phyloP scores from a whole-genome alignment of 2,113 vertebrate genomes.

The Pogona vitticeps region DNA sequence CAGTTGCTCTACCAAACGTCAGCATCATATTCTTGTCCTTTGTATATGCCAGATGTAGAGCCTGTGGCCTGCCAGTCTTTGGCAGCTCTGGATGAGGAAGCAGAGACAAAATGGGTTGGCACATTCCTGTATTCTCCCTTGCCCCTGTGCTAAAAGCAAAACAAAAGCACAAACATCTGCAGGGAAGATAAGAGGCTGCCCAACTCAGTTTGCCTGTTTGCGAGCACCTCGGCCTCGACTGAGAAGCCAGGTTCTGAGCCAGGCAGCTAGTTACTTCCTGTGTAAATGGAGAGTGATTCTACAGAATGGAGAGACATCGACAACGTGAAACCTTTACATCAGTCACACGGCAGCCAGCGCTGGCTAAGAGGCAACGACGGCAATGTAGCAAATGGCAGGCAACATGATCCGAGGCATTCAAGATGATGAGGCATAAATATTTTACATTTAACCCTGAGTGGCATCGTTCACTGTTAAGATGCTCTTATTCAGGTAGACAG shows the following conservation, averaged over 20 bases:
- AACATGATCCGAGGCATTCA: slow-evolving; percentile 31
- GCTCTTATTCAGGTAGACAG: slow-evolving; percentile 21
- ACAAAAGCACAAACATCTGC: slow-evolving; percentile 59
- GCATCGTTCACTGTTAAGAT: not conserved
- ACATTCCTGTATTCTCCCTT: slow-evolving; percentile 39
- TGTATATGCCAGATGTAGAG: not conserved
- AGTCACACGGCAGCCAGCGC: slow-evolving; percentile 25
- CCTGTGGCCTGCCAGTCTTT: slow-evolving; percentile 29
- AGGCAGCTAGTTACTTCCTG: slow-evolving; percentile 28
- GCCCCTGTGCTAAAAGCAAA: not conserved
- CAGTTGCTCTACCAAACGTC: slow-evolving; percentile 10
- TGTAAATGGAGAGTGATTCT: not conserved
- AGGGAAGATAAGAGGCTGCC: slow-evolving; percentile 59
- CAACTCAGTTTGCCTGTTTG: slow-evolving; percentile 35
- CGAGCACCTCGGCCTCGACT: slow-evolving; percentile 23
- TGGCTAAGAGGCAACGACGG: slow-evolving; percentile 4
- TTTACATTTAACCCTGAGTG: slow-evolving; percentile 19
- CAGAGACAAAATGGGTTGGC: slow-evolving; percentile 38
- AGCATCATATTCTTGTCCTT: not conserved
- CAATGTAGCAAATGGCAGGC: slow-evolving; percentile 27
- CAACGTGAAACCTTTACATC: slow-evolving; percentile 12
- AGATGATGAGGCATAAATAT: slow-evolving; percentile 45
- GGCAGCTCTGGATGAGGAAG: slow-evolving; percentile 37
- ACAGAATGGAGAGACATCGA: not conserved
- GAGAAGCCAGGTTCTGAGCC: slow-evolving; percentile 33